These are phyloP conservation scores for Nasonia giraulti DNA, from an alignment of 1,140 invertebrate genomes.

Conservation along the genomic window DNA sequence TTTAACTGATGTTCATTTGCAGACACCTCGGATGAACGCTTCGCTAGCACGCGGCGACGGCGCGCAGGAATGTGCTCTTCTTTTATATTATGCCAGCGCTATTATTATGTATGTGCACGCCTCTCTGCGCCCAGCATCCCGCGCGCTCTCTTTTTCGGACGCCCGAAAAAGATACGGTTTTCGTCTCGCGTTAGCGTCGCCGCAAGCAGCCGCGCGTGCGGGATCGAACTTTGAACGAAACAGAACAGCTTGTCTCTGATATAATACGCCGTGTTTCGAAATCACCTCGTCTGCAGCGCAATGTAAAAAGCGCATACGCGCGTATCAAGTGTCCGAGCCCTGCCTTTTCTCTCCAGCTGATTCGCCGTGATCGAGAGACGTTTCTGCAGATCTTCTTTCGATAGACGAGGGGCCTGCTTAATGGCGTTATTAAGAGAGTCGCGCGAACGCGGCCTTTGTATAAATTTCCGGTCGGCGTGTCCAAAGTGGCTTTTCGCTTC, in stretches of 20 bases:
- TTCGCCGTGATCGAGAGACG: too few species aligned
- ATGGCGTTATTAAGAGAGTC: conserved; percentile 9
- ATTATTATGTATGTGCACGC: background rate
- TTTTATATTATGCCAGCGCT: conserved; percentile 22
- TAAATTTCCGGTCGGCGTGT: background rate
- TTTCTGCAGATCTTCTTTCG: background rate
- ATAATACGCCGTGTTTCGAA: conserved; percentile 19
- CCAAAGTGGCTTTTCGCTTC: background rate
- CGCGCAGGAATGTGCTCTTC: background rate
- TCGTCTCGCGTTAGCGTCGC: conserved; percentile 37
- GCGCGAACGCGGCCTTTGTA: background rate
- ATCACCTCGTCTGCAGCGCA: background rate
- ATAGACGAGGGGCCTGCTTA: background rate
- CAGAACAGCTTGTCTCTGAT: conserved; percentile 20
- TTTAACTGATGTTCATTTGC: conserved; percentile 61
- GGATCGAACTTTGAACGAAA: background rate
- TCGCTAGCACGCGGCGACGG: background rate
- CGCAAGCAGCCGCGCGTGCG: too few species aligned
- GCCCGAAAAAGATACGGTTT: conserved; percentile 20
- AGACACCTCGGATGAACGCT: conserved; percentile 61
- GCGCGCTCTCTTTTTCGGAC: background rate
- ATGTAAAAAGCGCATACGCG: background rate
- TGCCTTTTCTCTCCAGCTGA: background rate
- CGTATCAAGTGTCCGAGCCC: background rate
- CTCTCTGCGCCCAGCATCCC: background rate